Percentiles rank a stretch among this genome's conserved stretches.
These are phyloP conservation scores for Phasianus colchicus DNA, from an alignment of 2,113 vertebrate genomes.

Conservation along the genomic window DNA sequence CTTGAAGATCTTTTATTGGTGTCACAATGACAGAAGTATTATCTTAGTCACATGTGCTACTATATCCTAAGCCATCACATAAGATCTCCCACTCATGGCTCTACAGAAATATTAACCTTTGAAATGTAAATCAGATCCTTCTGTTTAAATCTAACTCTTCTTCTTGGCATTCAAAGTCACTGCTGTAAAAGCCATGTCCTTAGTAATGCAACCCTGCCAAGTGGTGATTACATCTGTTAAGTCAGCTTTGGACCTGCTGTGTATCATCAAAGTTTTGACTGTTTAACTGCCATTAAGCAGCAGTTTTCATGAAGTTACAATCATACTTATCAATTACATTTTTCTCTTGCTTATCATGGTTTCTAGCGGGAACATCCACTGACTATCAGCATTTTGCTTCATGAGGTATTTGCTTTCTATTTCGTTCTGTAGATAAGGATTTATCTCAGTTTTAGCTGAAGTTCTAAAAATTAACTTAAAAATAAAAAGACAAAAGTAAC, in stretches of 20 bases:
- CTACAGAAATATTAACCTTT: slow-evolving; percentile 14
- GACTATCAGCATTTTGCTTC: neutral
- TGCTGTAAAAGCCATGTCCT: neutral
- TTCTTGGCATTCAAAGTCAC: neutral
- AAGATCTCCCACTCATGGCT: neutral
- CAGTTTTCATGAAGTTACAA: neutral
- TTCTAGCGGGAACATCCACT: neutral
- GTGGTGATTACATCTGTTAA: neutral
- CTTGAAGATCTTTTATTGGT: neutral
- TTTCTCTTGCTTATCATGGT: neutral
- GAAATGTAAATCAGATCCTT: slow-evolving; percentile 2
- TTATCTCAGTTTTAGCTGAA: neutral
- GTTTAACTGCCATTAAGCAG: neutral
- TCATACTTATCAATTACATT: neutral
- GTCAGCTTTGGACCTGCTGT: neutral
- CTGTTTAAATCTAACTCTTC: neutral
- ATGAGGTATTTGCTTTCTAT: neutral
- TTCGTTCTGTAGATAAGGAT: neutral
- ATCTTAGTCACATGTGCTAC: neutral
- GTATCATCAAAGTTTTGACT: neutral
- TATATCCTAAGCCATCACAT: neutral
- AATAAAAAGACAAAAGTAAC: neutral
- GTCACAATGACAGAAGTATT: neutral
- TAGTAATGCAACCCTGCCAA: neutral
- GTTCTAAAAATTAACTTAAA: neutral